Evolutionary conservation across 1,140 invertebrate species (phyloP), one percentile per base, ranked within the genome.

Genomic region (Chelonus insularis): DNA sequence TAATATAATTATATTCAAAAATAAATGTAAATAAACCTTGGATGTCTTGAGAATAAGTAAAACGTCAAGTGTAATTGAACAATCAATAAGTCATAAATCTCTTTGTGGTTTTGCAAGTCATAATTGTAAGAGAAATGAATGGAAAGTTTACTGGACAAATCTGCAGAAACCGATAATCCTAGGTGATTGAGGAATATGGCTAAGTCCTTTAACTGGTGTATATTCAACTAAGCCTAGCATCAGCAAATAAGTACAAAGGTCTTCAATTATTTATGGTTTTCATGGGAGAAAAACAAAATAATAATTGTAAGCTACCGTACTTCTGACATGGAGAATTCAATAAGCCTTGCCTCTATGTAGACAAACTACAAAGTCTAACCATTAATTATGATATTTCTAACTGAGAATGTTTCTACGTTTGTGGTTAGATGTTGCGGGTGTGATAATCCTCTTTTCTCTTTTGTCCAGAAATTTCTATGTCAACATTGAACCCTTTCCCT

Each of bases 81-180:
- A n/a, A n/a, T n/a, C n/a, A n/a, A 7, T 34, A 7, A 25, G 51
- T 20, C 43, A 66, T 75, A 74, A 75, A 75, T 73, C 64, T 60
- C 39, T 1, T 25, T 71, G 66, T 39, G 67, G 67, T 68, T 71
- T 58, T 11, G 36, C 51, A 59, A 59, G 61, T 69, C 68, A 70
- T 51, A 69, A 41, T 69, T 65, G 67, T 70, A 65, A 37, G 12
- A 29, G 41, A 57, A 54, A 25, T 21, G 23, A 25, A 56, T 64
- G 71, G 68, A 70, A 68, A 71, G 60, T 36, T 62, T 60, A 23
- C 14, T 18, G 23, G 8, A 14, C 39, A 52, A 41, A 25, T 39
- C 37, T 54, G 37, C n/a, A 21, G 50, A 8, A 32, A 48, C 21
- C 18, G 18, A 21, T 32, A 47, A 57, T 12, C 1, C 23, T 9